These are phyloP conservation scores for Allobates femoralis DNA, from an alignment of 2,797 vertebrate species.

Conservation along the genomic window DNA sequence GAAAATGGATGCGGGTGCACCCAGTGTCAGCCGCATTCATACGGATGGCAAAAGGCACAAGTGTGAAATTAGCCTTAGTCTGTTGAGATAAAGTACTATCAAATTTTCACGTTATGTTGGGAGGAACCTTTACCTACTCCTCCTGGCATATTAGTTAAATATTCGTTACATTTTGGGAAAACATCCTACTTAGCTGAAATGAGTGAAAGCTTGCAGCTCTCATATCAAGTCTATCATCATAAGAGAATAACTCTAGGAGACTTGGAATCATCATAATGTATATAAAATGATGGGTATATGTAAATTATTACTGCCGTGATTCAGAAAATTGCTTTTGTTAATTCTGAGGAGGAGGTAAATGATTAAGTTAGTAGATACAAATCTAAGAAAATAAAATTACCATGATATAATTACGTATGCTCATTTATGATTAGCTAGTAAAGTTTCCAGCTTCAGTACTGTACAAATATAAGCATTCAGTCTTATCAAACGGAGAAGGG, in stretches of 20 bases:
- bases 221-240: constrained; percentile 16
- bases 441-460: constrained; percentile 31
- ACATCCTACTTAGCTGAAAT: background rate
- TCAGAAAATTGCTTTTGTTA: constrained; percentile 58
- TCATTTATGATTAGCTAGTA: constrained; percentile 51
- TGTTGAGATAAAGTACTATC: no score
- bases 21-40: no score
- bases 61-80: no score
- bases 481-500: constrained; percentile 44
- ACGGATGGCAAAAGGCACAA: no score
- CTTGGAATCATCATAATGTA: constrained; percentile 41
- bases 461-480: constrained; percentile 22
- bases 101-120: background rate
- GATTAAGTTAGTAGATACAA: constrained; percentile 60
- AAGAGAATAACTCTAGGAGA: constrained; percentile 7
- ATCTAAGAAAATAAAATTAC: constrained; percentile 60
- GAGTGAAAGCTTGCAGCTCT: background rate
- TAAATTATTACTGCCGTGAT: constrained; percentile 54
- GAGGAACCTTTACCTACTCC: background rate
- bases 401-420: constrained; percentile 52
- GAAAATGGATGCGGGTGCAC: no score
- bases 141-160: background rate
- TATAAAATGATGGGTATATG: constrained; percentile 54
- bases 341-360: constrained; percentile 59
- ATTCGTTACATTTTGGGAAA: background rate